Percentiles rank a stretch among this genome's conserved stretches.
phyloP scores from a whole-genome alignment of 2,888 invertebrate genomes.

The Ellobium chinense region DNA sequence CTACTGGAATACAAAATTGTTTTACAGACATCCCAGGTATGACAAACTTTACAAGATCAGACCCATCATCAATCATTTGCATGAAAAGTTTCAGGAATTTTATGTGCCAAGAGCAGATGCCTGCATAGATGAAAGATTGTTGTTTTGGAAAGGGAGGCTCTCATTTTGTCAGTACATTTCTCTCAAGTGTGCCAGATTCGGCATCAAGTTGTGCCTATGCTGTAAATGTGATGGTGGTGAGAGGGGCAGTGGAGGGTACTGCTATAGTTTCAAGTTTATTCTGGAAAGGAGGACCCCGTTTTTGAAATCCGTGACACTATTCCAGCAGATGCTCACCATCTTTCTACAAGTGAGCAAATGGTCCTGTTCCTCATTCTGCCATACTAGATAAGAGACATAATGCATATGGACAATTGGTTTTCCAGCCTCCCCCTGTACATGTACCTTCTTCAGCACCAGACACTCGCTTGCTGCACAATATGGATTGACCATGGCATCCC shows the following conservation, averaged over 20 bases:
- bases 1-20: too few species aligned
- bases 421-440: too few species aligned
- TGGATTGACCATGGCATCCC: too few species aligned
- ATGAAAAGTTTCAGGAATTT: constrained; percentile 33
- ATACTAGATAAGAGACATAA: constrained; percentile 22
- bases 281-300: constrained; percentile 25
- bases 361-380: constrained; percentile 28
- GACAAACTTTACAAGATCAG: constrained; percentile 52
- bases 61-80: constrained; percentile 47
- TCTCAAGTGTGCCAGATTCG: constrained; percentile 31
- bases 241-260: constrained; percentile 31
- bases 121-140: constrained; percentile 20
- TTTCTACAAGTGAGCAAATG: constrained; percentile 16
- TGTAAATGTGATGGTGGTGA: constrained; percentile 34
- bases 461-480: too few species aligned
- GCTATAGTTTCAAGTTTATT: constrained; percentile 20
- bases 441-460: too few species aligned
- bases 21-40: too few species aligned
- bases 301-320: constrained; percentile 2
- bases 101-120: neutral
- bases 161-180: constrained; percentile 34
- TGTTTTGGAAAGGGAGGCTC: constrained; percentile 38
- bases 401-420: constrained; percentile 36
- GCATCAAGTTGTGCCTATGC: constrained; percentile 32
- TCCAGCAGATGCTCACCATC: neutral